These are phyloP conservation scores for Paraescarpia echinospica DNA, from an alignment of 1,140 invertebrate species.

Conservation along the genomic window DNA sequence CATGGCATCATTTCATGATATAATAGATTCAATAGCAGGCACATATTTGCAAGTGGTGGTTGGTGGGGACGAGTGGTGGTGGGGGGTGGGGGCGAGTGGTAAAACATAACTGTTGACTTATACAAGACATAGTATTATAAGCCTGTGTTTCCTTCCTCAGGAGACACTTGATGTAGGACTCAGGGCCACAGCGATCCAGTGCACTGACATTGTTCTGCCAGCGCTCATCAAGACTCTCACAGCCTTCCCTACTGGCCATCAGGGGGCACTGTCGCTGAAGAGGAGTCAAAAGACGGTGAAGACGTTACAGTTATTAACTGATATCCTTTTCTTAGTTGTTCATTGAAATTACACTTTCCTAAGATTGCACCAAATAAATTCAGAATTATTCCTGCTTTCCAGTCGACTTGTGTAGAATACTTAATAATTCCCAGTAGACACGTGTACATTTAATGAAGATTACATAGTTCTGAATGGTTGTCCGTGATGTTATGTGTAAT, in stretches of 20 bases:
- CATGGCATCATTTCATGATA: too few relatives aligned
- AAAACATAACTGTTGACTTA: too few relatives aligned
- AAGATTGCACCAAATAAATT: background rate
- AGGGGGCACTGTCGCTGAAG: conserved; percentile 10
- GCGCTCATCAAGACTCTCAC: background rate
- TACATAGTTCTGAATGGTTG: too few relatives aligned
- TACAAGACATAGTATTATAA: background rate
- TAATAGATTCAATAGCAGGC: too few relatives aligned
- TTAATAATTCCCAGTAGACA: background rate
- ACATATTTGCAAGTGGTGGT: too few relatives aligned
- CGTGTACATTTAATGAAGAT: too few relatives aligned
- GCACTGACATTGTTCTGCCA: background rate
- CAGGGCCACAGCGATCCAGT: background rate
- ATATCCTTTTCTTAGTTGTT: conserved; percentile 30
- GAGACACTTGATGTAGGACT: background rate
- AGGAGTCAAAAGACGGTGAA: conserved; percentile 39
- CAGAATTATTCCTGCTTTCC: background rate
- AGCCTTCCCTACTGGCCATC: background rate
- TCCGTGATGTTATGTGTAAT: too few relatives aligned
- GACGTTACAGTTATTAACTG: conserved; percentile 38
- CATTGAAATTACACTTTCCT: conserved; percentile 14
- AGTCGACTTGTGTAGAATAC: background rate
- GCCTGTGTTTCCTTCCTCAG: background rate
- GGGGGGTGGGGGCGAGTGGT: too few relatives aligned
- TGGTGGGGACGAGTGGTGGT: too few relatives aligned